Evolutionary conservation across 2,888 invertebrate species (phyloP), one percentile per base, ranked within the genome.

Genomic region (Agonopterix subpropinquella): DNA sequence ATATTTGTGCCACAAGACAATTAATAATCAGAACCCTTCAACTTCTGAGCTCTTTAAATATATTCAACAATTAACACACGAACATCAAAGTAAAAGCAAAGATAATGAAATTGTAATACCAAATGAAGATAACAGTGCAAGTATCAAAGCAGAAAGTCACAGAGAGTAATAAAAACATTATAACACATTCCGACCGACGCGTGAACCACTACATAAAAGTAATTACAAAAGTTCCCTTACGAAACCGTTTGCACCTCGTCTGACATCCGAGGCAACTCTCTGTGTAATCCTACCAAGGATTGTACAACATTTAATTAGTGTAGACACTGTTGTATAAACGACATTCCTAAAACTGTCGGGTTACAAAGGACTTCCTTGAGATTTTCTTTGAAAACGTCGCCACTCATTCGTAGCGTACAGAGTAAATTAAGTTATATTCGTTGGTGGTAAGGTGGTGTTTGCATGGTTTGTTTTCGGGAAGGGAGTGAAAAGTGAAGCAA

Each of bases 401-500:
- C 11, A 13, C 28, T 4, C 13, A 8, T 43, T 13, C 43, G 15
- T 15, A n/a, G 13, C 11, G 7, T 28, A 43, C n/a, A 5, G 43
- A 11, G 10, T 47, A 47, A 47, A 41, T 4, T 11, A 4, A 4
- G 28, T 28, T 28, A 28, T 28, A 37, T 36, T 10, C n/a, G 37
- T 10, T n/a, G 45, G 9, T 11, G 11, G 18, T 49, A 44, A 47
- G 39, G 43, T 13, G 45, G 54, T 53, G 44, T 36, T 43, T 48
- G 44, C 36, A 35, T 43, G 8, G 48, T 47, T 49, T 36, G 2
- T 47, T 53, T 54, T 56, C 50, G 47, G 45, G 55, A 56, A 63
- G 60, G 62, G 67, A 64, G 62, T 69, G 68, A 65, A 74, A 69
- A 70, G 73, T 68, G 68, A 65, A 73, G 74, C 64, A 71, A 80